phyloP scores from a whole-genome alignment of 2,797 vertebrate species.

The Pyrocephalus nanus region DNA sequence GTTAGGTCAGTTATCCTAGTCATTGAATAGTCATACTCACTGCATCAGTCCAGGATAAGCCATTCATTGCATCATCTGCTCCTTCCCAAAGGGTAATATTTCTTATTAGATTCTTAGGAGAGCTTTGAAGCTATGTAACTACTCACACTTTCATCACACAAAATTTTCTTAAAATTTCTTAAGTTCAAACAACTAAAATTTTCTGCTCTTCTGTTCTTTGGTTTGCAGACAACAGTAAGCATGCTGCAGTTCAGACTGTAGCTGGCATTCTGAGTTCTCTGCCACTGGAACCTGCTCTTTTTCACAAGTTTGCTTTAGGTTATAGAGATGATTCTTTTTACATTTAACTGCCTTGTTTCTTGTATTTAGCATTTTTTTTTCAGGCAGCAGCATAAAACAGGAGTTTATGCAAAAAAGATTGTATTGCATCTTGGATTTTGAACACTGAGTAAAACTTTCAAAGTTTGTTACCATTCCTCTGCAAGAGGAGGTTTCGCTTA shows the following conservation, averaged over 20 bases:
- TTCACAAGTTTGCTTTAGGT: not conserved
- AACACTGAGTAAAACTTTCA: not conserved
- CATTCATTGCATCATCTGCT: not conserved
- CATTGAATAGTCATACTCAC: not conserved
- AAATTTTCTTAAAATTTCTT: not conserved
- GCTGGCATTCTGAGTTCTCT: not conserved
- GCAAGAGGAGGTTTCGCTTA: not conserved
- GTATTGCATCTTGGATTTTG: not conserved
- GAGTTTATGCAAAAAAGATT: not conserved
- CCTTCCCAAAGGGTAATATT: constrained; percentile 18
- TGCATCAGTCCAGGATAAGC: not conserved
- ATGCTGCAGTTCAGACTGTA: not conserved
- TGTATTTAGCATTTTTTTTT: not conserved
- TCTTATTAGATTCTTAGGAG: not conserved
- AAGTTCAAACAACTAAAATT: not conserved
- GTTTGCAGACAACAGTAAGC: not conserved
- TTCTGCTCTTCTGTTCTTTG: not conserved
- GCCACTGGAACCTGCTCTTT: not conserved
- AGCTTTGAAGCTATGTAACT: not conserved
- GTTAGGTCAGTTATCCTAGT: not conserved
- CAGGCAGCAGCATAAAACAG: not conserved
- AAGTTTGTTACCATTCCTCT: not conserved
- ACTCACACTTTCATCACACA: not conserved
- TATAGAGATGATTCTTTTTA: not conserved
- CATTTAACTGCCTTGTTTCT: not conserved